Conservation (phyloP, 2,797 vertebrate genomes). For the Melanotaenia maccullochi region DNA sequence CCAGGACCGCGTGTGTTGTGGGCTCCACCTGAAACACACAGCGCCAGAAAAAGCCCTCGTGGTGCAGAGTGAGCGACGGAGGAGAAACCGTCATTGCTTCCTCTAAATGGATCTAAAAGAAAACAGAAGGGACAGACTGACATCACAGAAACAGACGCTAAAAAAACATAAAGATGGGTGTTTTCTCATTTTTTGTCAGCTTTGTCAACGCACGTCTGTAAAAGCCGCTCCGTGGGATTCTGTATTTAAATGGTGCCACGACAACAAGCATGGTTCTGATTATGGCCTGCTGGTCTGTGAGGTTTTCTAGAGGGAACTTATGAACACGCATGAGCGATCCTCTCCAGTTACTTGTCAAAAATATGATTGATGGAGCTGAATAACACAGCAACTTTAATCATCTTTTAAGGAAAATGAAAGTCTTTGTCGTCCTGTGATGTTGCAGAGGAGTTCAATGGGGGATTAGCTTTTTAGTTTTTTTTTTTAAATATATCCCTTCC, state of each 20-base stretch:
- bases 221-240: slow-evolving; percentile 33
- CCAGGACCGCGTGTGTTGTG: slow-evolving; percentile 79
- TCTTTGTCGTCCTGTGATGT: slow-evolving; percentile 47
- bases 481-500: slow-evolving; percentile 41
- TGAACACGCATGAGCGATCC: slow-evolving; percentile 60
- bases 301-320: slow-evolving; percentile 61
- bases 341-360: slow-evolving; percentile 73
- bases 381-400: slow-evolving; percentile 61
- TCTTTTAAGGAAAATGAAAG: slow-evolving; percentile 64
- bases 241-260: slow-evolving; percentile 11
- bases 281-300: slow-evolving; percentile 59
- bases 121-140: slow-evolving; percentile 18
- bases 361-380: slow-evolving; percentile 77
- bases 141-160: slow-evolving; percentile 27
- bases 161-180: slow-evolving; percentile 17
- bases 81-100: slow-evolving; percentile 9
- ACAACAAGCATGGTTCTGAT: slow-evolving; percentile 71
- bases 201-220: slow-evolving; percentile 39
- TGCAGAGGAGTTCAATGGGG: slow-evolving; percentile 41
- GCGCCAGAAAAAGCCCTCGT: slow-evolving; percentile 91
- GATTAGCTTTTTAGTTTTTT: slow-evolving; percentile 11
- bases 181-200: slow-evolving; percentile 30
- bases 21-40: slow-evolving; percentile 86
- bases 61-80: slow-evolving; percentile 80
- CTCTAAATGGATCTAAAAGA: slow-evolving; percentile 32